Evolutionary conservation across 1,140 invertebrate species (phyloP), one percentile per base, ranked within the genome.

Genomic region (Uloborus diversus): DNA sequence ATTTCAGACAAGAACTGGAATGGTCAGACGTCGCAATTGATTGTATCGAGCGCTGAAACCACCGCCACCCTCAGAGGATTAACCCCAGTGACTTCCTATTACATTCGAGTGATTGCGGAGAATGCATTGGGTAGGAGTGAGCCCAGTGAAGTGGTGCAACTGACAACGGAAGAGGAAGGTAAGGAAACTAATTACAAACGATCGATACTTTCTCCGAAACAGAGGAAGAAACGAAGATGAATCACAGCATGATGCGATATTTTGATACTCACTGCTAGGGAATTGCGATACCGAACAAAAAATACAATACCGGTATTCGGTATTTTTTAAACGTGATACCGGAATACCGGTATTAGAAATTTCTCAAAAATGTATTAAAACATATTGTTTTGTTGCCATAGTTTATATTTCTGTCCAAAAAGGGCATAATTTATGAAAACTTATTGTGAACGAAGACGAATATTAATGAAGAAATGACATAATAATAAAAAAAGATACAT

Each of bases 121-220:
- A 99, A 99, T 86, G 93, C 95, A 87, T 92, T 99, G 78, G 96
- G 96, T 28, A 91, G 91, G 1, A 96, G 95, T 7, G 92, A 94
- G 84, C 94, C 96, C 0, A 97, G 95, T 1, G 93, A 95, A 83
- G 93, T 93, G 11, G 93, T 98, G 0, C 94, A 94, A 1, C 95
- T 97, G 71, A 96, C 95, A 65, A 97, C 96, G 35, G 93, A 94
- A 35, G 96, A 98, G 88, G 96, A 98, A 92, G 90, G 90, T 90
- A 82, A 62, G 56, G 11, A 42, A 13, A 13, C 14, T 5, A 7
- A n/a, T n/a, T n/a, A n/a, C n/a, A n/a, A n/a, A n/a, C n/a, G n/a
- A n/a, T n/a, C n/a, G n/a, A 42, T 0, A 42, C 9, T 42, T 42
- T 42, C 9, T 42, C 37, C 37, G 1, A 42, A 42, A 42, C 17